Percentiles rank a stretch among this genome's conserved stretches.
phyloP scores from a whole-genome alignment of 2,888 invertebrate genomes.

The Uropetala carovei region DNA sequence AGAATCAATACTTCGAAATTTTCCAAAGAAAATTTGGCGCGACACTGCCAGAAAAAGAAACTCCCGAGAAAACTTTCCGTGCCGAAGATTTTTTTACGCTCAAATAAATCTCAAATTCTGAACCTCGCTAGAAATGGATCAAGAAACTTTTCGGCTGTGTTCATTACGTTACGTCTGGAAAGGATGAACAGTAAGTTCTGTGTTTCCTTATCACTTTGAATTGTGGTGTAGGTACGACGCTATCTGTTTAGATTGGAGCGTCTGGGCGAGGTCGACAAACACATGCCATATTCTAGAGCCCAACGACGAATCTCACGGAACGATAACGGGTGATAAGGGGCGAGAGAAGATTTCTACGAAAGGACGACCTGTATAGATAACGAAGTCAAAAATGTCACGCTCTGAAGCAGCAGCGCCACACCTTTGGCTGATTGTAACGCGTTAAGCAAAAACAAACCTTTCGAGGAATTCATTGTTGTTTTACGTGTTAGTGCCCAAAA shows the following conservation, averaged over 20 bases:
- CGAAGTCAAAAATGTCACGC: slow-evolving; percentile 43
- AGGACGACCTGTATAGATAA: slow-evolving; percentile 26
- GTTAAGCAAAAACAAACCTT: not conserved
- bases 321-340: slow-evolving; percentile 36
- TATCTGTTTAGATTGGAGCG: slow-evolving; percentile 31
- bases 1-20: too few species aligned
- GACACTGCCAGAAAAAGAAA: too few species aligned
- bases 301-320: slow-evolving; percentile 47
- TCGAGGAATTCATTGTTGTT: too few species aligned
- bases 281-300: slow-evolving; percentile 27
- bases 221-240: not conserved
- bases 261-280: slow-evolving; percentile 57
- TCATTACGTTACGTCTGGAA: not conserved
- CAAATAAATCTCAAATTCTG: too few species aligned
- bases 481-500: too few species aligned
- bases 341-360: slow-evolving; percentile 18
- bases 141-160: not conserved
- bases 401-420: slow-evolving; percentile 25
- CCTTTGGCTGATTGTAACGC: slow-evolving; percentile 15
- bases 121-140: too few species aligned
- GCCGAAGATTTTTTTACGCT: too few species aligned
- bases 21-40: too few species aligned
- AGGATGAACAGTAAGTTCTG: slow-evolving; percentile 29
- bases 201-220: slow-evolving; percentile 20
- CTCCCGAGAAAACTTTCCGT: too few species aligned